Percentiles rank a stretch among this genome's conserved stretches.
Conservation (phyloP, 2,888 invertebrate species). For the Polymixis lichenea region DNA sequence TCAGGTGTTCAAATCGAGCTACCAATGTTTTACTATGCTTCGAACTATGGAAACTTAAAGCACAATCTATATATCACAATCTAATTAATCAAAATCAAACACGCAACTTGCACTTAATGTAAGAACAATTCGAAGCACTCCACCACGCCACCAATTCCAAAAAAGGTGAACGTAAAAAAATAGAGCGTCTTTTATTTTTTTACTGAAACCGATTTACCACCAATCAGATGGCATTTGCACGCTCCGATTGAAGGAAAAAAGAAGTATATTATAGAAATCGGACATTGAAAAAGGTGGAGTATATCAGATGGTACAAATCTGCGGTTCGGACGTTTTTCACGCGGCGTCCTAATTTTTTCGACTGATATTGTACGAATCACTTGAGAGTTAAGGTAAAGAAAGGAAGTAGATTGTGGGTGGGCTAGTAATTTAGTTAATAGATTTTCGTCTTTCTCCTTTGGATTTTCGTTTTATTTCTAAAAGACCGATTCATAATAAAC, state of each 20-base stretch:
- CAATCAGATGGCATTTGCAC: conserved; percentile 71
- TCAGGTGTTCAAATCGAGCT: conserved; percentile 81
- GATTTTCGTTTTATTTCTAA: background rate
- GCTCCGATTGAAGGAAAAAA: conserved; percentile 73
- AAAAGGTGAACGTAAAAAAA: conserved; percentile 20
- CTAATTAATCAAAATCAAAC: background rate
- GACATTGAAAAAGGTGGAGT: conserved; percentile 73
- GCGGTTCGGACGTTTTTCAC: conserved; percentile 31
- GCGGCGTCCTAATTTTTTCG: conserved; percentile 36
- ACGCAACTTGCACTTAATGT: background rate
- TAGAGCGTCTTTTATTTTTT: conserved; percentile 44
- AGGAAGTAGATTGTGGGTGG: background rate
- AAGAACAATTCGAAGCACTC: conserved; percentile 1
- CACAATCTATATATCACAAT: background rate
- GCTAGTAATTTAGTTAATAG: conserved; percentile 27
- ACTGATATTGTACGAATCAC: conserved; percentile 32
- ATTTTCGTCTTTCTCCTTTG: background rate
- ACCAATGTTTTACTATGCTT: conserved; percentile 79
- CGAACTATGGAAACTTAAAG: conserved; percentile 69
- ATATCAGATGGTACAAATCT: conserved; percentile 52
- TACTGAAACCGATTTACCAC: conserved; percentile 51
- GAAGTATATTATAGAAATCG: conserved; percentile 72
- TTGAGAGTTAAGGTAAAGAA: conserved; percentile 14
- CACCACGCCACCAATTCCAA: conserved; percentile 26
- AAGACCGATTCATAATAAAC: background rate